These are phyloP conservation scores for Uropetala carovei DNA, from an alignment of 2,888 invertebrate genomes.

Conservation along the genomic window DNA sequence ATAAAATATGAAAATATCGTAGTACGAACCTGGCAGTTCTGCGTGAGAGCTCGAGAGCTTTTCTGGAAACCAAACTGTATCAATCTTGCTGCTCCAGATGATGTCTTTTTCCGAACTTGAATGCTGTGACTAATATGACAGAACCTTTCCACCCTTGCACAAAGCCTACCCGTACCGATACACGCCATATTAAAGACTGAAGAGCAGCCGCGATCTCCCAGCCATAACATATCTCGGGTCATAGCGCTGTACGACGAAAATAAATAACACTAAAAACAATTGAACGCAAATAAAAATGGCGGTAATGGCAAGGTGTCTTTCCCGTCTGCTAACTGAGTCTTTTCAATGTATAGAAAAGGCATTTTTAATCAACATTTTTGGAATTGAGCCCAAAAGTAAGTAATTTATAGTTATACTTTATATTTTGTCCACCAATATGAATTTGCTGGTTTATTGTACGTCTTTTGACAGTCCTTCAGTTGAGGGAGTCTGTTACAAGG, in stretches of 20 bases:
- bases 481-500: too few relatives aligned
- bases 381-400: slow-evolving; percentile 8
- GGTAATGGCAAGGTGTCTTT: slow-evolving; percentile 72
- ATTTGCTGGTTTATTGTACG: too few relatives aligned
- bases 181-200: slow-evolving; percentile 89
- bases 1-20: slow-evolving; percentile 5
- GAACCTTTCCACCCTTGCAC: slow-evolving; percentile 89
- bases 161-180: slow-evolving; percentile 88
- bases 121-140: slow-evolving; percentile 86
- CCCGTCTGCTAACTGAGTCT: slow-evolving; percentile 70
- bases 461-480: too few relatives aligned
- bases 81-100: slow-evolving; percentile 80
- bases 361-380: background rate
- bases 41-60: slow-evolving; percentile 74
- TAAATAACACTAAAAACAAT: slow-evolving; percentile 67
- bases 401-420: background rate
- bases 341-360: slow-evolving; percentile 73
- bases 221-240: slow-evolving; percentile 65
- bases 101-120: slow-evolving; percentile 82
- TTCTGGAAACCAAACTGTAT: slow-evolving; percentile 81
- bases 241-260: slow-evolving; percentile 66
- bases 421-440: background rate
- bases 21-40: slow-evolving; percentile 75
- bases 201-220: slow-evolving; percentile 75
- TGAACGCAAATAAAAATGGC: slow-evolving; percentile 71